Evolutionary conservation across 2,888 invertebrate species (phyloP), one percentile per base, ranked within the genome.

Genomic region (Polydrusus pterygomalis): DNA sequence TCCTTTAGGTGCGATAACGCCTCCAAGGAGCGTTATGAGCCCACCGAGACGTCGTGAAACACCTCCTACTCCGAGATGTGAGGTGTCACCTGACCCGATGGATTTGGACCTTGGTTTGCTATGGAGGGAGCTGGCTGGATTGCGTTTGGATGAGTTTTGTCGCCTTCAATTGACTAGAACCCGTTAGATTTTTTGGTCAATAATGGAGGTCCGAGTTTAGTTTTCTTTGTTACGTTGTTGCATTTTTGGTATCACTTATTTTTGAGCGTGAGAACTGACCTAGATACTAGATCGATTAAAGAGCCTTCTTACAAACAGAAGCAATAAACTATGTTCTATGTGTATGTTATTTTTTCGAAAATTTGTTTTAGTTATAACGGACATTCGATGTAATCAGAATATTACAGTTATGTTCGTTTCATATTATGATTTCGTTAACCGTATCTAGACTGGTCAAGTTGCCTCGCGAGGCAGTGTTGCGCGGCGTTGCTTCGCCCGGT

Each of bases 111-210:
- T 88, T 79, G 88, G 88, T 49, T 80, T 88, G 81, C 79, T 88
- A 81, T 88, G 88, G 88, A 87, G 88, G 80, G 88, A 88, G 79
- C 81, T 88, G 83, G 88, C 88, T 71, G 88, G 88, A 77, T 83
- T 88, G 79, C 86, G 88, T 70, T 84, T 88, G 79, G 87, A 88
- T 80, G 88, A 88, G 83, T 87, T 88, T 81, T 87, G 87, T 83
- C 86, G 87, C 75, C 81, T 88, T 80, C 88, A 88, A 82, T 83
- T 87, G 80, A 87, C 87, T 40, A 84, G 87, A 79, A 86, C 87
- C 72, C 87, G 88, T 84, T 88, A 87, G 84, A 83, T 82, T 78
- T 78, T 63, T 75, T 13, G 34, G 25, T 62, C 38, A 45, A 51
- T n/a, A n/a, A 30, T 65, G 54, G 34, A 38, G 56, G 69, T 70